Evolutionary conservation across 2,888 invertebrate genomes (phyloP).

Genomic region (Cephus runcator): DNA sequence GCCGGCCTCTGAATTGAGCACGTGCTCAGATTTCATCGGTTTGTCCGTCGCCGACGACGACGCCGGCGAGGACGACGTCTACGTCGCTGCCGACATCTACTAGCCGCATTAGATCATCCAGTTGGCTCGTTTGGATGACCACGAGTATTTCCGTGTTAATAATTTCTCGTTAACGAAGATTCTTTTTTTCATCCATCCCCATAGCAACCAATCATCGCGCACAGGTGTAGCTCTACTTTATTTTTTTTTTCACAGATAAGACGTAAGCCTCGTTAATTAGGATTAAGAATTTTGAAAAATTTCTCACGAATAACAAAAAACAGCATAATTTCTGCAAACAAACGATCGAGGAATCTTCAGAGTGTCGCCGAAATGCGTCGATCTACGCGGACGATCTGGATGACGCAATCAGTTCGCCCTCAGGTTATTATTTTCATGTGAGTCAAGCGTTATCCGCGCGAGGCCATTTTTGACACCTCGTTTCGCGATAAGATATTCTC

Average conservation of each 20-base stretch:
- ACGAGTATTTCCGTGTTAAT: neutral
- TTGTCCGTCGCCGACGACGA: neutral
- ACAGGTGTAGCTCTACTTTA: too few species aligned
- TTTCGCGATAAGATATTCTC: neutral
- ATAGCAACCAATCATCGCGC: neutral
- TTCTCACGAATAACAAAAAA: neutral
- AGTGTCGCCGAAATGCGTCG: too few species aligned
- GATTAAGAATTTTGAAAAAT: slow-evolving; percentile 7
- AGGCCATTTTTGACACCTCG: neutral
- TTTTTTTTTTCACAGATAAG: neutral
- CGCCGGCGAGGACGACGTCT: too few species aligned
- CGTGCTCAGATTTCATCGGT: slow-evolving; percentile 65
- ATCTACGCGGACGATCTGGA: neutral
- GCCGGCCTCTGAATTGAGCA: slow-evolving; percentile 57
- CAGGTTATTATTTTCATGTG: neutral
- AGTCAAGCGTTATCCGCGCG: neutral
- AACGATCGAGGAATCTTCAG: too few species aligned
- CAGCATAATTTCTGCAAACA: too few species aligned
- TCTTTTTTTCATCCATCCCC: neutral
- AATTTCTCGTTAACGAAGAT: neutral
- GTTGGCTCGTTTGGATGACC: slow-evolving; percentile 31
- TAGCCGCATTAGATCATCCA: slow-evolving; percentile 57
- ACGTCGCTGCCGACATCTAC: neutral
- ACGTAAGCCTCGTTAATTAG: neutral
- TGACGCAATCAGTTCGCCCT: neutral